These are phyloP conservation scores for Synergus itoensis DNA, from an alignment of 2,888 invertebrate genomes.

Conservation along the genomic window DNA sequence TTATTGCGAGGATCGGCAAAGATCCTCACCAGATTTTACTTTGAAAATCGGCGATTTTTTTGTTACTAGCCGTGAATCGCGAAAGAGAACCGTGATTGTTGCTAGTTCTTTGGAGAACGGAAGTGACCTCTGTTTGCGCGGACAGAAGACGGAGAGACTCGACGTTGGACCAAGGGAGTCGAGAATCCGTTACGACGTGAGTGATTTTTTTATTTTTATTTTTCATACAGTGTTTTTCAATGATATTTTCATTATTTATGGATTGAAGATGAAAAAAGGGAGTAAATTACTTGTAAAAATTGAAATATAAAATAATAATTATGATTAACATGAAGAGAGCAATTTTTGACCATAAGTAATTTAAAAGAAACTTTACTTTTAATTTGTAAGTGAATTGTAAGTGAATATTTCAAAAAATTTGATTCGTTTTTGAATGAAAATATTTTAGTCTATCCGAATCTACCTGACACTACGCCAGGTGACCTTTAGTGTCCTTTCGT, in stretches of 20 bases:
- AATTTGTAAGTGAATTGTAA: too few species aligned
- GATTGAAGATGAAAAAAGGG: too few species aligned
- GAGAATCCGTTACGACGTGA: constrained; percentile 52
- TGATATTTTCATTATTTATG: background rate
- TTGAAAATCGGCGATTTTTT: background rate
- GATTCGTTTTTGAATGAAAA: background rate
- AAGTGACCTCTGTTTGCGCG: constrained; percentile 42
- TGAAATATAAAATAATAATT: too few species aligned
- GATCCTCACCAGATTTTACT: background rate
- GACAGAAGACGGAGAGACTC: constrained; percentile 42
- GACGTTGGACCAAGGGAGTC: constrained; percentile 47
- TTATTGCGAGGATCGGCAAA: background rate
- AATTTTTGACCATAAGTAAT: too few species aligned
- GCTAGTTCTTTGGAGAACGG: constrained; percentile 16
- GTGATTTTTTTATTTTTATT: constrained; percentile 18
- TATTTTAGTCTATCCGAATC: background rate
- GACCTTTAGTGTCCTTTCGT: background rate
- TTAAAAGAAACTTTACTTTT: too few species aligned
- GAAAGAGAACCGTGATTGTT: background rate
- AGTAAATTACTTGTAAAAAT: too few species aligned
- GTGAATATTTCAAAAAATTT: too few species aligned
- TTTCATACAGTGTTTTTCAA: background rate
- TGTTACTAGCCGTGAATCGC: background rate
- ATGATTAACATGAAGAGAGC: too few species aligned
- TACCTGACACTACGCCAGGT: background rate